Evolutionary conservation across 2,888 invertebrate genomes (phyloP).

Genomic region (Drosophila peninsularis): DNA sequence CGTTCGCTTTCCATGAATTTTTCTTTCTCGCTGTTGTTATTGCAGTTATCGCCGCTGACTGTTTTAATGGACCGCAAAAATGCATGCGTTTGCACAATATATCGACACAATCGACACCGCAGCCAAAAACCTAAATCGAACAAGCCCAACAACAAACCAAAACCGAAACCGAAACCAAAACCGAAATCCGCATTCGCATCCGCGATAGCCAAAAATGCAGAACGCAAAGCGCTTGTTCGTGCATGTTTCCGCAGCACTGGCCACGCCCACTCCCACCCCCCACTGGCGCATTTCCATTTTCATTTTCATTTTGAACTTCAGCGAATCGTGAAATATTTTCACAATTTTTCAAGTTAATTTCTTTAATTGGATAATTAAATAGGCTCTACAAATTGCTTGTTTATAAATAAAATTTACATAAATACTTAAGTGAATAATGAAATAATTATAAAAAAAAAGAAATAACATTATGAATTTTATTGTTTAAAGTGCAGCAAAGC

Average conservation of each 20-base stretch:
- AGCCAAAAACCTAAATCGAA: conserved; percentile 23
- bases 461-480: conserved; percentile 22
- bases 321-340: conserved; percentile 42
- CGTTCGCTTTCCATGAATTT: conserved; percentile 64
- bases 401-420: conserved; percentile 59
- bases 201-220: conserved; percentile 64
- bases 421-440: conserved; percentile 57
- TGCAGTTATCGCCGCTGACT: conserved; percentile 38
- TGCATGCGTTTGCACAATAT: conserved; percentile 58
- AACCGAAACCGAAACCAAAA: conserved; percentile 29
- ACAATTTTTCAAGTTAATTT: conserved; percentile 57
- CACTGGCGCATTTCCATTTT: conserved; percentile 11
- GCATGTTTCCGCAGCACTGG: conserved; percentile 42
- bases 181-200: conserved; percentile 61
- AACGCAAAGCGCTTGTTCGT: conserved; percentile 40
- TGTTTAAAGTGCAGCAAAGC: conserved; percentile 46
- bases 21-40: conserved; percentile 38
- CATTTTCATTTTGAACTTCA: conserved; percentile 30
- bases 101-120: conserved; percentile 26
- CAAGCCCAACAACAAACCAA: conserved; percentile 11
- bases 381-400: conserved; percentile 50
- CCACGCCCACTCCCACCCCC: conserved; percentile 19
- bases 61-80: conserved; percentile 76
- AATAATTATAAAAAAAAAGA: conserved; percentile 31
- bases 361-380: conserved; percentile 76